Percentiles rank a stretch among this genome's conserved stretches.
These are phyloP conservation scores for Mythimna loreyi DNA, from an alignment of 2,888 invertebrate genomes.

Conservation along the genomic window DNA sequence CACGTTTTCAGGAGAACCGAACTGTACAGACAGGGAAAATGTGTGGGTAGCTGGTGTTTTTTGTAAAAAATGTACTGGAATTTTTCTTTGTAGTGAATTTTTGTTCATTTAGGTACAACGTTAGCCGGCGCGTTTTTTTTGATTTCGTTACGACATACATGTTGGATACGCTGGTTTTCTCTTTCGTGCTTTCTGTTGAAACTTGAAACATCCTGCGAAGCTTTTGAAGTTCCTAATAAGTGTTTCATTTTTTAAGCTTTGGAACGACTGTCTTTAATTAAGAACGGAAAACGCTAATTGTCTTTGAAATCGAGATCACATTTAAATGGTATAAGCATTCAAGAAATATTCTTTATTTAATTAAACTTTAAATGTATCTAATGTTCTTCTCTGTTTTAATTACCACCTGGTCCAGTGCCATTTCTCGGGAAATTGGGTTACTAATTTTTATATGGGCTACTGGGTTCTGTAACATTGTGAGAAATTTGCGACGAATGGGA, in stretches of 20 bases:
- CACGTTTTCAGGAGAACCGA: slow-evolving; percentile 48
- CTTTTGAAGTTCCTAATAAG: too few species aligned
- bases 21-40: slow-evolving; percentile 44
- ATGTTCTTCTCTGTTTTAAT: too few species aligned
- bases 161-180: background rate
- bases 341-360: too few species aligned
- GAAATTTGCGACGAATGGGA: too few species aligned
- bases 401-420: too few species aligned
- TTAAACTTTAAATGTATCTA: too few species aligned
- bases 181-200: slow-evolving; percentile 9
- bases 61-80: slow-evolving; percentile 28
- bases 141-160: slow-evolving; percentile 37
- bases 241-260: background rate
- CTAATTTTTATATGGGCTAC: too few species aligned
- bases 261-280: background rate
- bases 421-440: too few species aligned
- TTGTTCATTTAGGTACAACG: slow-evolving; percentile 37
- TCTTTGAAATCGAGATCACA: background rate
- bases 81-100: slow-evolving; percentile 50
- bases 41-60: slow-evolving; percentile 29
- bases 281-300: background rate
- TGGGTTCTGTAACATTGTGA: too few species aligned
- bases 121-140: slow-evolving; percentile 29
- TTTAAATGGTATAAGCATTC: background rate
- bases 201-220: background rate